phyloP scores from a whole-genome alignment of 2,888 invertebrate species.

The Drosophila fulvimacula region DNA sequence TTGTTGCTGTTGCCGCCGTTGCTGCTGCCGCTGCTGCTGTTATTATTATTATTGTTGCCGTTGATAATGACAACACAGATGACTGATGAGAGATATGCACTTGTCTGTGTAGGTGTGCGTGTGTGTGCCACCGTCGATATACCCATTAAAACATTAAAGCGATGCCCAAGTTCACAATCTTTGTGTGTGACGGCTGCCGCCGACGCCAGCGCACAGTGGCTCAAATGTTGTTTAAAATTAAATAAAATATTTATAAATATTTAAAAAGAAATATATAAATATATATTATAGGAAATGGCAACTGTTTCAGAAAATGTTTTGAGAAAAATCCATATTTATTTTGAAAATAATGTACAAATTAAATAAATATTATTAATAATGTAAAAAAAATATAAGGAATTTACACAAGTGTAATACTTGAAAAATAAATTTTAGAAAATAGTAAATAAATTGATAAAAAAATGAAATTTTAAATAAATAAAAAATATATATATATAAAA shows the following conservation, averaged over 20 bases:
- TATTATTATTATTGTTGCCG: constrained; percentile 54
- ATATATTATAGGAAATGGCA: no score
- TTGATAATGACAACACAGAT: constrained; percentile 74
- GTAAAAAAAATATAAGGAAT: no score
- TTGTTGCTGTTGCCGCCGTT: constrained; percentile 23
- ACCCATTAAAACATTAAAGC: constrained; percentile 54
- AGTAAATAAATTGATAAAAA: no score
- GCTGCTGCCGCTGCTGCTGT: constrained; percentile 11
- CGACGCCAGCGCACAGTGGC: constrained; percentile 42
- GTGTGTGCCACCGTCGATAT: constrained; percentile 43
- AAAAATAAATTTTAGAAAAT: no score
- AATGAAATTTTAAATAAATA: no score
- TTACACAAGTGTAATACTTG: no score
- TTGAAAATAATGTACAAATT: no score
- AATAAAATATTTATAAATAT: neutral
- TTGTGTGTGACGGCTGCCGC: constrained; percentile 38
- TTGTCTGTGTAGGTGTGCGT: constrained; percentile 1
- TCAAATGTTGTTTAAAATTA: neutral
- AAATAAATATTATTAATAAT: no score
- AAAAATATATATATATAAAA: no score
- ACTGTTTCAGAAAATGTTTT: no score
- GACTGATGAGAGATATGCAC: constrained; percentile 59
- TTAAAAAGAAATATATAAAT: neutral
- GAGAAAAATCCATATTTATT: no score
- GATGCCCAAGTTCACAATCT: constrained; percentile 61